Base-by-base conservation (phyloP, 37 sponge, comb jelly and placozoan species). In the Hormiphora californensis region DNA sequence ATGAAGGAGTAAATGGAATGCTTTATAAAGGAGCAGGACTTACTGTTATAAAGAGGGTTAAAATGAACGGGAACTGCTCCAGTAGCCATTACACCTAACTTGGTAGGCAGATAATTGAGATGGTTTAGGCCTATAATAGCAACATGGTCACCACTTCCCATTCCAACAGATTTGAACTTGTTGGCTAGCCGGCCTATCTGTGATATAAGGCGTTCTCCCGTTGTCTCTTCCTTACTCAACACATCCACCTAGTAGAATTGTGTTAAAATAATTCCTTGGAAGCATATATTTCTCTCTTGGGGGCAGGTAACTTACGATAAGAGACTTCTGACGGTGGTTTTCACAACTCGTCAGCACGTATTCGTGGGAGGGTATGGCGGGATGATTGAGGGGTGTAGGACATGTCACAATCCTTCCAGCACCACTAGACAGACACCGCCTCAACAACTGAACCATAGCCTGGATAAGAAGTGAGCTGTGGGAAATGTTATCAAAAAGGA, bases 1-100 rank as follows among this genome's bases (percentile, higher is more conserved):
- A 46, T 17, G 11, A 46, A 46, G 51, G 51, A 17, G 8, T 8
- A 12, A 46, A 17, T 46, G 51, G 12, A 46, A 46, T 46, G 51
- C 11, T 12, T 12, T 17, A 46, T 46, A 46, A 46, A 46, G 51
- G 11, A 46, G 51, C 11, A 46, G 8, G 11, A 46, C 8, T 46
- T 46, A 57, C 81, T 73, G 21, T n/a, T 73, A 33, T 32, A 36
- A n/a, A 33, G 21, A 4, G 81, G 81, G 46, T 73, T 73, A 46
- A 73, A 73, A 41, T 43, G 81, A 73, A 73, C 81, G 17, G 81
- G 81, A 4, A 73, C 81, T 43, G 44, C 81, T 41, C 81, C 81
- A 40, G 81, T 2, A 11, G 81, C 81, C 21, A 73, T 36, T 8
- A 73, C 81, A 27, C 81, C 81, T 19, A 73, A 21, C 25, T 40